Base-by-base conservation (phyloP, 2,113 vertebrate genomes). In the Ailurus styani region DNA sequence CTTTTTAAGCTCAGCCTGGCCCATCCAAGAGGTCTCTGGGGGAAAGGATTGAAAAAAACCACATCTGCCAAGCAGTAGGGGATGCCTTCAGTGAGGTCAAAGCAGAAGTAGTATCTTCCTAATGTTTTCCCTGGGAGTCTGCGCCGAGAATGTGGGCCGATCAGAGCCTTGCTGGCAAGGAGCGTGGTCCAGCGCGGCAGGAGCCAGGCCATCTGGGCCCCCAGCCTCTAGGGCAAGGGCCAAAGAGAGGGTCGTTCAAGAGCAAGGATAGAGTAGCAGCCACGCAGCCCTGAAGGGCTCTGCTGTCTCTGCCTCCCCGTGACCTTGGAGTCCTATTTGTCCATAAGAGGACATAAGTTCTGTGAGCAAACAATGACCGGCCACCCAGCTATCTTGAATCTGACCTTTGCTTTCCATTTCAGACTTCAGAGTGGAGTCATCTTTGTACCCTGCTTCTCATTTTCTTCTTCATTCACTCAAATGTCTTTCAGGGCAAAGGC, bases 391-490 rank as follows among this genome's bases (percentile, higher is more conserved):
- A 79, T 96, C 90, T 87, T 3, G 1, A 7, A 95, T 91, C 95
- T 97, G 94, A 96, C 87, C 95, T 98, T 90, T 47, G 93, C 95
- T 91, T 93, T 94, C 84, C 73, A 2, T 95, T 95, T 96, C 94
- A 84, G 50, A 57, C 87, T 75, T 94, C 68, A 95, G 85, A 96
- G 73, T 25, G 23, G 37, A 75, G n/a, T 84, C 18, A 2, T 79
- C 50, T 75, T 27, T 7, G 17, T 13, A 73, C 3, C 45, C 68
- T 83, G n/a, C 72, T 73, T 97, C 54, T 66, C 42, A 18, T 64
- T 87, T 93, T 91, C 50, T 72, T 78, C 87, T 42, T 37, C 50
- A 21, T 93, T 81, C 6, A n/a, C 25, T 23, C 45, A 7, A 31
- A 57, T 7, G 47, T 70, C 64, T 96, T 93, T 8, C 91, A 73